These are phyloP conservation scores for Helarctos malayanus DNA, from an alignment of 2,797 vertebrate species.

Conservation along the genomic window DNA sequence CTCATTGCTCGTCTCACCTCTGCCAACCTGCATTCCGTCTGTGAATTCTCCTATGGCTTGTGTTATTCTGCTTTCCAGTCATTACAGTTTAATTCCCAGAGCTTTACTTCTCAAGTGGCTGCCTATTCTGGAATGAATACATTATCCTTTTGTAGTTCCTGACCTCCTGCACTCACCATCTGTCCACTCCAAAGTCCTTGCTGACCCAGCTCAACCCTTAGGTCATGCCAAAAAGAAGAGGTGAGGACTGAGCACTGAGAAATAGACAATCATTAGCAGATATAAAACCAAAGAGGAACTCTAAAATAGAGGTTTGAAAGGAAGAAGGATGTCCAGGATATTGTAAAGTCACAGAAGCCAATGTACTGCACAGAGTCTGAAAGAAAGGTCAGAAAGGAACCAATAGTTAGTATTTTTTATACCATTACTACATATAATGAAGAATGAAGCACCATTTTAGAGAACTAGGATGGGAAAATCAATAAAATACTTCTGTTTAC, in stretches of 20 bases:
- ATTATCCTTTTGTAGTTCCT: not conserved
- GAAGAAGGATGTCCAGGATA: not conserved
- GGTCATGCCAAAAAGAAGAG: not conserved
- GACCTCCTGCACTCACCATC: not conserved
- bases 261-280: not conserved
- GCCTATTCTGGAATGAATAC: not conserved
- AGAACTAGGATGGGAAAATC: not conserved
- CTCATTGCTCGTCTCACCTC: not conserved
- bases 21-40: not conserved
- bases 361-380: not conserved
- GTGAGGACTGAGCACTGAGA: not conserved
- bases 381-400: not conserved
- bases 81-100: not conserved
- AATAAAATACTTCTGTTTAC: not conserved
- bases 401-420: not conserved
- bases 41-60: not conserved
- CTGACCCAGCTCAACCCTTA: not conserved
- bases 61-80: not conserved
- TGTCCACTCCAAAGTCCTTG: not conserved
- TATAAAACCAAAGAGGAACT: not conserved
- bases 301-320: not conserved
- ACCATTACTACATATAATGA: not conserved
- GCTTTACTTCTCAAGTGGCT: not conserved
- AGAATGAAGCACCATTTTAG: not conserved
- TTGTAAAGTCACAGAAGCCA: constrained; percentile 26